phyloP scores from a whole-genome alignment of 2,113 vertebrate species.

The Saguinus midas region DNA sequence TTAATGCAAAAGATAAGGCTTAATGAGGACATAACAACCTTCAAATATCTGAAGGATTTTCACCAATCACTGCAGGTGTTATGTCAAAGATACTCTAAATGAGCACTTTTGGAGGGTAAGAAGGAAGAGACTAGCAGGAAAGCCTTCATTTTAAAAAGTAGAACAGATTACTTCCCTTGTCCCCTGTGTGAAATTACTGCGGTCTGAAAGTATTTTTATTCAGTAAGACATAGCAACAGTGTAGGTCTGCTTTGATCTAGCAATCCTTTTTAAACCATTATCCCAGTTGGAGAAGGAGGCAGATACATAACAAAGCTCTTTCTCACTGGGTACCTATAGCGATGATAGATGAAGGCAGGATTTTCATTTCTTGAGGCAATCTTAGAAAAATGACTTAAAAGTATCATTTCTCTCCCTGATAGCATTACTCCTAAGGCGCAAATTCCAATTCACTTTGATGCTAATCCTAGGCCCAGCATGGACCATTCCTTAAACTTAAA shows the following conservation, averaged over 20 bases:
- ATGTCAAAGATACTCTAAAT: not conserved
- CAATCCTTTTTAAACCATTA: not conserved
- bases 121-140: not conserved
- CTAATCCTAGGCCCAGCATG: not conserved
- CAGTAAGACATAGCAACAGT: not conserved
- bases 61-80: not conserved
- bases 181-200: not conserved
- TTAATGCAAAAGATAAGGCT: not conserved
- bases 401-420: not conserved
- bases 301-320: not conserved
- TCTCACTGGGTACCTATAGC: not conserved
- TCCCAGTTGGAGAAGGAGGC: not conserved
- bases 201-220: not conserved
- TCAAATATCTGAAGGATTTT: not conserved
- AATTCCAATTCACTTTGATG: not conserved
- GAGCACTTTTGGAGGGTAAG: not conserved
- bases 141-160: not conserved
- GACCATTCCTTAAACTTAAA: not conserved
- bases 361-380: conserved; percentile 13
- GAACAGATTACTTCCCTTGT: not conserved
- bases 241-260: not conserved
- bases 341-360: not conserved
- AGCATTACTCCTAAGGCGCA: not conserved
- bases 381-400: not conserved
- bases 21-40: not conserved